Evolutionary conservation across 2,888 invertebrate genomes (phyloP), one percentile per base, ranked within the genome.

Genomic region (Doris montereyensis): DNA sequence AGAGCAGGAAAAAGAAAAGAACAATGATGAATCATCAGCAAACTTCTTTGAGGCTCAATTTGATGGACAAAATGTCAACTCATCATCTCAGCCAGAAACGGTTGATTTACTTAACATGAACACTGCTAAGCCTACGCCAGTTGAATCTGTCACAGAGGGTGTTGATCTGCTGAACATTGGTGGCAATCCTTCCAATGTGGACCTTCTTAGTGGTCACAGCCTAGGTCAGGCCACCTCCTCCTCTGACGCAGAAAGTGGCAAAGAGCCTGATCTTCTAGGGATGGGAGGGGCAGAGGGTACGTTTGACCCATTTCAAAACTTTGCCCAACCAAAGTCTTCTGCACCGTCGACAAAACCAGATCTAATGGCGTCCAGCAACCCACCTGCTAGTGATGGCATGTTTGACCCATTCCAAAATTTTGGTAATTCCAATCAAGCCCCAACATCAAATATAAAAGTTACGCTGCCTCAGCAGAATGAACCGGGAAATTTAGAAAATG

Each of bases 291-390:
- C 81, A 32, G 82, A 81, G 58, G 82, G 85, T 57, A 82, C 84
- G 5, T 90, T 89, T 84, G 89, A 89, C 83, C 89, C 89, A 70
- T 90, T 90, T 83, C 85, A 85, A 82, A 83, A 85, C 73, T 83
- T 84, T 67, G 81, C 77, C 78, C 62, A 58, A 41, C 75, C 58
- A 32, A 70, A 60, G 8, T 60, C 76, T 32, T 41, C n/a, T 8
- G 62, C 52, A 28, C 68, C 67, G 24, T 76, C 77, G 34, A 32
- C 72, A 57, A 74, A 76, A 30, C 75, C 76, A 57, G 81, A 71
- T 32, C 52, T 77, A n/a, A 77, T 73, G 72, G 76, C 71, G n/a
- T 78, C 80, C 30, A 65, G 62, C 65, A 81, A 52, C 62, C 78
- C 76, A 72, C 60, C 75, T 34, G 72, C 79, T 41, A 21, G 35